Conservation (phyloP, 1,140 invertebrate species). For the Leptoteleia sp. region DNA sequence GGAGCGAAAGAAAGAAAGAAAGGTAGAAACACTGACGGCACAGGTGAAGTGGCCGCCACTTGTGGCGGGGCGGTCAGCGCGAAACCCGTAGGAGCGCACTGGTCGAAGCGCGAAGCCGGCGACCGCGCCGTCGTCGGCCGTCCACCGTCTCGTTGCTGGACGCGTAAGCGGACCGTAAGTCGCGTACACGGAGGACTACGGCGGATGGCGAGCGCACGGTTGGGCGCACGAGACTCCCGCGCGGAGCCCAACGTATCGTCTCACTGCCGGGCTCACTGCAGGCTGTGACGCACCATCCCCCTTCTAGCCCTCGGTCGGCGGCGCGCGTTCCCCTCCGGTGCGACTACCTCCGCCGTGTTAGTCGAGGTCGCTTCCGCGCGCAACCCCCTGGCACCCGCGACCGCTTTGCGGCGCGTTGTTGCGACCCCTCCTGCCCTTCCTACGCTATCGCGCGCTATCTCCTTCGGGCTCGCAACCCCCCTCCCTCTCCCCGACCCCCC, state of each 20-base stretch:
- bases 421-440: slow-evolving; percentile 61
- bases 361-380: slow-evolving; percentile 63
- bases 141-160: too few species aligned
- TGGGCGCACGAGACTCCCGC: slow-evolving; percentile 76
- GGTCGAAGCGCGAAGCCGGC: too few species aligned
- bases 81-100: too few species aligned
- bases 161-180: too few species aligned
- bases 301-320: slow-evolving; percentile 67
- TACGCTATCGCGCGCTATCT: slow-evolving; percentile 50
- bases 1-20: too few species aligned
- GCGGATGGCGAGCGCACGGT: slow-evolving; percentile 33
- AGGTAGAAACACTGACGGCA: too few species aligned
- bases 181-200: slow-evolving; percentile 11
- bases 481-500: too few species aligned
- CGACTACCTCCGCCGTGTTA: slow-evolving; percentile 60
- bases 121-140: too few species aligned
- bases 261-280: slow-evolving; percentile 80
- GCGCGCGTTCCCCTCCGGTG: slow-evolving; percentile 65
- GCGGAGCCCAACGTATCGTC: slow-evolving; percentile 79
- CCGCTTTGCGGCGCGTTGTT: slow-evolving; percentile 56
- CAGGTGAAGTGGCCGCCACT: too few species aligned
- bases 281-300: slow-evolving; percentile 78
- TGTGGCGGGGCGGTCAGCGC: too few species aligned
- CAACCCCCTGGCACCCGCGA: slow-evolving; percentile 52
- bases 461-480: too few species aligned